Conservation (phyloP, 2,888 invertebrate genomes). For the Erannis defoliaria region DNA sequence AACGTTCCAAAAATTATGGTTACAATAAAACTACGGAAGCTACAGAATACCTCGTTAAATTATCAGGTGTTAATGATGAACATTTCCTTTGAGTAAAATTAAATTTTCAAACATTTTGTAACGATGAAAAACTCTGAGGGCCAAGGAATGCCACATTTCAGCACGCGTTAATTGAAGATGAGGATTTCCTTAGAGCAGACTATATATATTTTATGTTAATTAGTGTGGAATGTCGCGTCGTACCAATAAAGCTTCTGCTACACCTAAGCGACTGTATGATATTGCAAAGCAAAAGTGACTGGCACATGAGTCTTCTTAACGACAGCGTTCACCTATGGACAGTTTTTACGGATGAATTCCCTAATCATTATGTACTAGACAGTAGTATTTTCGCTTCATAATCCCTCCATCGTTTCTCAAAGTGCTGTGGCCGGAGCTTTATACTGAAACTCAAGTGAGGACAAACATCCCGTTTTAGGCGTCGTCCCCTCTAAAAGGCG, state of each 20-base stretch:
- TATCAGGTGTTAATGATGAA: slow-evolving; percentile 19
- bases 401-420: not conserved
- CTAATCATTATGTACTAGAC: not conserved
- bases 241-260: not conserved
- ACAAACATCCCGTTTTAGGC: slow-evolving; percentile 53
- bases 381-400: not conserved
- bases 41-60: slow-evolving; percentile 12
- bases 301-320: not conserved
- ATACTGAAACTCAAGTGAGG: slow-evolving; percentile 36
- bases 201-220: slow-evolving; percentile 30
- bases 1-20: slow-evolving; percentile 3
- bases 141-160: slow-evolving; percentile 22
- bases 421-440: slow-evolving; percentile 11
- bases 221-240: slow-evolving; percentile 28
- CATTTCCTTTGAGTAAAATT: slow-evolving; percentile 24
- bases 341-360: not conserved
- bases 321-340: no score
- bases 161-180: slow-evolving; percentile 26
- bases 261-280: not conserved
- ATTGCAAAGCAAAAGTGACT: not conserved
- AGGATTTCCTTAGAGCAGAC: slow-evolving; percentile 29
- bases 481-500: slow-evolving; percentile 65
- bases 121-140: slow-evolving; percentile 21
- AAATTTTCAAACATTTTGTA: slow-evolving; percentile 15
- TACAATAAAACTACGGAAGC: slow-evolving; percentile 19